Evolutionary conservation across 1,140 invertebrate species (phyloP), one percentile per base, ranked within the genome.

Genomic region (Aphaenogaster ashmeadi): DNA sequence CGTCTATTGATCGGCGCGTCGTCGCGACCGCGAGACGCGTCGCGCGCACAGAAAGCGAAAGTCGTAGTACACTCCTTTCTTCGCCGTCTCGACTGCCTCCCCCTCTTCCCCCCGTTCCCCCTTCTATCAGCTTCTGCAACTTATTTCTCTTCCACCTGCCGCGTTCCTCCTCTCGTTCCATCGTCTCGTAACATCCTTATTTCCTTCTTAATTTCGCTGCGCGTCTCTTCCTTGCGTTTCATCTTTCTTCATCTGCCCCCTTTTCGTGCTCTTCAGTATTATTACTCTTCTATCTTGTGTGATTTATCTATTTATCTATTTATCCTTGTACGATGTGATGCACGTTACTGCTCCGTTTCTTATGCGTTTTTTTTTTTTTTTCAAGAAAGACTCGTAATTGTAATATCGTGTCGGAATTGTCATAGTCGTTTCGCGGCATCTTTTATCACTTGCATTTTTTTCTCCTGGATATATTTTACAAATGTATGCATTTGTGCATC

Each of bases 1-100:
- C 81, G 91, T 47, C 92, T 94, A 94, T 94, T 94, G 94, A 94
- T 94, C 94, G 94, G 89, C 91, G 93, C 93, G 86, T 64, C 93
- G 86, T 64, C 86, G 67, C 88, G 88, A 74, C 80, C 52, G 90
- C 92, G 91, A 92, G 90, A 92, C 92, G 92, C 92, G 92, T 93
- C 89, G 92, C 81, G 91, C 88, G 90, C 78, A 92, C 85, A 87
- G 92, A 94, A 94, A 94, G 93, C 93, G 93, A 94, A 94, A 94
- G 94, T 94, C 90, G 54, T 47, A 89, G 89, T 87, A 21, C 36
- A 85, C 78, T 92, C 91, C 84, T 90, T 94, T 91, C 91, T 91
- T 92, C 79, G 78, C 56, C 89, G 91, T 93, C 92, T 92, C 91
- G 91, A 87, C 88, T 87, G 41, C 44, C 60, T 58, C 69, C 58